A percentile compares a stretch with the other conserved stretches of the same genome.
These are phyloP conservation scores for Morus bassanus DNA, from an alignment of 2,797 vertebrate genomes.

Conservation along the genomic window DNA sequence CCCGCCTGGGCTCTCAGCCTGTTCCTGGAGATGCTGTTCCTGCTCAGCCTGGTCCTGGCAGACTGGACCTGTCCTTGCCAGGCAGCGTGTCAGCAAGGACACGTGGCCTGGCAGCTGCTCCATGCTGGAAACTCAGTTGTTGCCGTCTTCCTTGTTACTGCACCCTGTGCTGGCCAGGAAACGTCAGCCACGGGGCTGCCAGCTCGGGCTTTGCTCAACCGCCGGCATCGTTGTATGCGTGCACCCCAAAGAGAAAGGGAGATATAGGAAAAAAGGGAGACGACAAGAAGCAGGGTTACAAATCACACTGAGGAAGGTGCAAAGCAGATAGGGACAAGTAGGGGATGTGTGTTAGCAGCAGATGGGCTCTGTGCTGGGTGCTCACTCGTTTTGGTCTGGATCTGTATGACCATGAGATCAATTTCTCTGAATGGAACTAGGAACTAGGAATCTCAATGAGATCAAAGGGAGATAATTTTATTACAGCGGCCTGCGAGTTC, in stretches of 20 bases:
- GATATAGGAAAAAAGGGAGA: not conserved
- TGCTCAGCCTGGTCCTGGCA: constrained; percentile 25
- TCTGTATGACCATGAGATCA: not conserved
- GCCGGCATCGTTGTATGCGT: accelerated
- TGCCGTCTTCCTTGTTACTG: not conserved
- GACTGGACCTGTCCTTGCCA: not conserved
- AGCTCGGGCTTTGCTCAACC: not conserved
- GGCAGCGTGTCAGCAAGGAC: constrained; percentile 18
- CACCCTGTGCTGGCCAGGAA: not conserved
- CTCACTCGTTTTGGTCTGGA: not conserved
- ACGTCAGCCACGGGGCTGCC: not conserved
- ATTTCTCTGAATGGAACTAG: not conserved
- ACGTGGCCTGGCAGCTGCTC: constrained; percentile 14
- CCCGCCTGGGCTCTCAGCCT: constrained; percentile 42
- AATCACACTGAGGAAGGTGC: not conserved
- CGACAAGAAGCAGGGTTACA: not conserved
- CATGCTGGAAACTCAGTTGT: not conserved
- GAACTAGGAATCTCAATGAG: not conserved
- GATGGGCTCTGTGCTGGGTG: not conserved
- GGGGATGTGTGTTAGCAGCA: not conserved
- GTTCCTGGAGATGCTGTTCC: constrained; percentile 27
- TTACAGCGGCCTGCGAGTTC: not conserved
- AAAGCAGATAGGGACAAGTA: not conserved
- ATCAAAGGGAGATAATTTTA: not conserved
- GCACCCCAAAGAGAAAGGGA: not conserved